Conservation (phyloP, 2,888 invertebrate genomes). For the Lordiphosa fenestrarum region DNA sequence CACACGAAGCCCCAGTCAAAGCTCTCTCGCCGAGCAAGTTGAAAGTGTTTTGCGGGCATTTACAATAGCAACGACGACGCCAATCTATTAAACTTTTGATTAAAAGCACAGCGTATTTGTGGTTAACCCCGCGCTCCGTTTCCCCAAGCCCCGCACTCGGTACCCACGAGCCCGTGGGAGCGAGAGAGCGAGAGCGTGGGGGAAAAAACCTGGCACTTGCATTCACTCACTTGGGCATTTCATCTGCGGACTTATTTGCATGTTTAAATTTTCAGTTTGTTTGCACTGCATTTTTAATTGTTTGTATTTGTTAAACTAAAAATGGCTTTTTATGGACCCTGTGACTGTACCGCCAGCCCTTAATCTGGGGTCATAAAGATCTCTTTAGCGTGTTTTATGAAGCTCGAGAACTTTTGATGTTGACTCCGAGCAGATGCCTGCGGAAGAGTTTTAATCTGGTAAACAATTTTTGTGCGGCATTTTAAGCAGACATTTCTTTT, state of each 20-base stretch:
- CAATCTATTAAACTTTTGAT: slow-evolving; percentile 70
- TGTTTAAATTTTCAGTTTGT: slow-evolving; percentile 27
- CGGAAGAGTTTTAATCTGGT: slow-evolving; percentile 23
- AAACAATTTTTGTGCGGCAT: slow-evolving; percentile 1
- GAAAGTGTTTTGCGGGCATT: slow-evolving; percentile 64
- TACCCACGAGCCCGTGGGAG: too few species aligned
- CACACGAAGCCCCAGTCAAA: slow-evolving; percentile 35
- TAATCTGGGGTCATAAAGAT: slow-evolving; percentile 22
- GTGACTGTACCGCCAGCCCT: neutral
- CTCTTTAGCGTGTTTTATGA: slow-evolving; percentile 13
- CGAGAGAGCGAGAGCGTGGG: slow-evolving; percentile 8
- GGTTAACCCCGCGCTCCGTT: too few species aligned
- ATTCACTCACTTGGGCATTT: slow-evolving; percentile 10
- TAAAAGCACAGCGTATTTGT: slow-evolving; percentile 56
- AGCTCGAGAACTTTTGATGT: neutral
- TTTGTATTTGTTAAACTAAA: slow-evolving; percentile 30
- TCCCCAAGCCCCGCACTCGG: neutral
- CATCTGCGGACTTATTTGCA: slow-evolving; percentile 31
- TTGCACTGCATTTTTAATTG: slow-evolving; percentile 24
- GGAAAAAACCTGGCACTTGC: slow-evolving; percentile 27
- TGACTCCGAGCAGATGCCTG: slow-evolving; percentile 14
- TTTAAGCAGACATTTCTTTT: slow-evolving; percentile 11
- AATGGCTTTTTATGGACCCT: slow-evolving; percentile 23
- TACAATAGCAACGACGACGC: slow-evolving; percentile 52
- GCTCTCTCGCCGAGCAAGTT: slow-evolving; percentile 16